Conservation (phyloP, 2,113 vertebrate species). For the Strix aluco region DNA sequence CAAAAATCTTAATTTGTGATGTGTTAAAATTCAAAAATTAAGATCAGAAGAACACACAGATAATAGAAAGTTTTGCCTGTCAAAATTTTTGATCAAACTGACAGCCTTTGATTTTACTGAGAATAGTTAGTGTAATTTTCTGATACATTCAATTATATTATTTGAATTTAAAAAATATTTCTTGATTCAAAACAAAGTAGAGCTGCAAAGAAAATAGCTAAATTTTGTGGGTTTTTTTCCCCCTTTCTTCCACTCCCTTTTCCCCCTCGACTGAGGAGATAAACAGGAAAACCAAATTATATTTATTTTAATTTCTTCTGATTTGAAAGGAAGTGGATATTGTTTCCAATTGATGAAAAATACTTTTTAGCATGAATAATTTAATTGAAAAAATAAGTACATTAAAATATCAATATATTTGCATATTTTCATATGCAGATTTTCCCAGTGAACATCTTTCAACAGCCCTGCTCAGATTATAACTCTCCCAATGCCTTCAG, state of each 20-base stretch:
- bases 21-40: background rate
- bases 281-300: constrained; percentile 42
- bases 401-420: constrained; percentile 47
- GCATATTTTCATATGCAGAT: constrained; percentile 48
- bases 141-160: background rate
- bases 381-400: constrained; percentile 35
- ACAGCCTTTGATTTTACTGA: background rate
- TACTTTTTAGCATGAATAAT: constrained; percentile 29
- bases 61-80: background rate
- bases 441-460: background rate
- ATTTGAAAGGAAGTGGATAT: constrained; percentile 45
- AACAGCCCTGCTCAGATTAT: background rate
- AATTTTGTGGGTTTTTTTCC: background rate
- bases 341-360: constrained; percentile 44
- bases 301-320: constrained; percentile 51
- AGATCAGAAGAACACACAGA: background rate
- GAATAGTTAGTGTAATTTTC: background rate
- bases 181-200: background rate
- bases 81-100: background rate
- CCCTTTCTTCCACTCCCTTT: background rate
- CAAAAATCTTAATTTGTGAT: background rate
- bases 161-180: background rate
- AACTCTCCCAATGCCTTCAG: background rate
- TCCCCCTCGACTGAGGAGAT: background rate
- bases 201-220: background rate